Evolutionary conservation across 2,888 invertebrate species (phyloP).

Genomic region (Noctuana brunneofusca): DNA sequence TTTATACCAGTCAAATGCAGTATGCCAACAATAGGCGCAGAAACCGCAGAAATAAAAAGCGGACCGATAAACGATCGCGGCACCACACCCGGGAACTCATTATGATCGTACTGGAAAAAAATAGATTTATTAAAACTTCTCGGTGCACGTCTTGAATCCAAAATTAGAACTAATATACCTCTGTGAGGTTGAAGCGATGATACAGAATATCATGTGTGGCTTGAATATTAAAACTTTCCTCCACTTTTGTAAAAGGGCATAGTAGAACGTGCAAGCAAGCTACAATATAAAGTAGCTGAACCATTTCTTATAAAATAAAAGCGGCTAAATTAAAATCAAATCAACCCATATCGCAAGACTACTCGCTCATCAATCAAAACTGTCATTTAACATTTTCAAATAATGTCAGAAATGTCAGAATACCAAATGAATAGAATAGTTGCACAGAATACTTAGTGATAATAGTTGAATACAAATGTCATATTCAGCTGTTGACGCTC

Average conservation of each 20-base stretch:
- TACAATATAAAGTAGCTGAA: constrained; percentile 88
- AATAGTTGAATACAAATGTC: not conserved
- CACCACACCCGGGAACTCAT: constrained; percentile 98
- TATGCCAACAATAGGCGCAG: constrained; percentile 88
- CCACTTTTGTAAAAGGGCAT: constrained; percentile 99
- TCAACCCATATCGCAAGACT: constrained; percentile 55
- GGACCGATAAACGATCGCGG: constrained; percentile 98
- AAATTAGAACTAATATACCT: constrained; percentile 86
- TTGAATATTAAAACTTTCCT: constrained; percentile 99
- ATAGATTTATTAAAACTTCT: constrained; percentile 39
- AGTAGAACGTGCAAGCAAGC: constrained; percentile 91
- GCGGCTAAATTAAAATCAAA: constrained; percentile 48
- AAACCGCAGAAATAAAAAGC: constrained; percentile 88
- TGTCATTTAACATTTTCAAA: constrained; percentile 7
- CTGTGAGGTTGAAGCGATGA: constrained; percentile 90
- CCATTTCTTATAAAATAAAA: constrained; percentile 80
- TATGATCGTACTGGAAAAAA: constrained; percentile 94
- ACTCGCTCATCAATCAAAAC: constrained; percentile 20
- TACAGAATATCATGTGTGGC: constrained; percentile 98
- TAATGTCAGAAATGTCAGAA: not conserved
- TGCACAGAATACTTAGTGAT: too few species aligned
- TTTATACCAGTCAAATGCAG: constrained; percentile 86
- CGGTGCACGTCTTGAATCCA: constrained; percentile 61
- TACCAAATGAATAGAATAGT: too few species aligned
- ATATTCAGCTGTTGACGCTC: not conserved